Base-by-base conservation (phyloP, 2,888 invertebrate genomes). In the Listrodromus nycthemerus region DNA sequence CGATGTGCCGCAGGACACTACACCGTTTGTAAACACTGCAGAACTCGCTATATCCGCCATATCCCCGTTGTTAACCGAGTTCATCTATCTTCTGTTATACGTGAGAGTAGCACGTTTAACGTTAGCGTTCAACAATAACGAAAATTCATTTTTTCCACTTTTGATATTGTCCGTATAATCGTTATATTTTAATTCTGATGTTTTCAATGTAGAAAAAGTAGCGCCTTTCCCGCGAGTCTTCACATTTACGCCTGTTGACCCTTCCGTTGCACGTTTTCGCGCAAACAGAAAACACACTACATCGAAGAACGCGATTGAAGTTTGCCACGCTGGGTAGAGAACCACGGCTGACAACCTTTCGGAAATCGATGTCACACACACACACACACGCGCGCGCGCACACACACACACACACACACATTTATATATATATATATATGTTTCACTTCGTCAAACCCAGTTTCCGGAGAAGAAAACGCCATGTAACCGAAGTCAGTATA, bases 1-100 rank as follows among this genome's bases (percentile, higher is more conserved):
- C 50, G 91, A 87, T 50, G 90, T 88, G 75, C 89, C 86, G 21
- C 87, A 89, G 13, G 88, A 84, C 71, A 88, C 86, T 7, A 86
- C 83, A 83, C 90, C 89, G 85, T 90, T 91, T 89, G 91, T 91
- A 91, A 91, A 91, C 90, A 92, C 89, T 27, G 86, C 85, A 4
- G 88, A 86, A 85, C 87, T 88, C 41, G 88, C 89, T 69, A 91
- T 90, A 21, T 91, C 89, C 85, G 91, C 91, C 91, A 91, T 91
- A 83, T 85, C 86, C 79, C 86, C 79, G 33, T 27, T 73, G 41
- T 55, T 3, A 24, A 13, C 21, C 10, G 24, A 13, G 3, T 21
- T 52, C 10, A 21, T 10, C 52, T 55, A 55, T 55, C 55, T 21
- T 55, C 55, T 21, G 24, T 55, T 55, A 13, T 24, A 24, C 24